These are phyloP conservation scores for Morus bassanus DNA, from an alignment of 2,797 vertebrate species.

Conservation along the genomic window DNA sequence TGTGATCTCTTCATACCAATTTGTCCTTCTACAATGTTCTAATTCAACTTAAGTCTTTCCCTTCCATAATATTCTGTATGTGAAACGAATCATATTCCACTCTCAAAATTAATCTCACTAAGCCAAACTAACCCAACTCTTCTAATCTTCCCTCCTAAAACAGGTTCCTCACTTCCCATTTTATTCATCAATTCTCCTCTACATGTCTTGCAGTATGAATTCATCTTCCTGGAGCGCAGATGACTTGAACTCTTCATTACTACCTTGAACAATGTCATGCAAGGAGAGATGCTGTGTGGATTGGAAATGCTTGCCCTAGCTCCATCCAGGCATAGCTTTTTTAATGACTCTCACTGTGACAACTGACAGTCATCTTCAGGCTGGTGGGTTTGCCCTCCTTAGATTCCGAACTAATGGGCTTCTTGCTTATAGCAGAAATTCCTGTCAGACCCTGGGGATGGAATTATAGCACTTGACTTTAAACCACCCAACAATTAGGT, in stretches of 20 bases:
- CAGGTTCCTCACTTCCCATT: neutral
- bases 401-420: neutral
- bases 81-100: neutral
- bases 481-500: neutral
- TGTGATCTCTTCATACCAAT: neutral
- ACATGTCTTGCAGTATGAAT: neutral
- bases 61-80: neutral
- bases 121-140: neutral
- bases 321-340: neutral
- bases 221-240: neutral
- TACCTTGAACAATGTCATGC: neutral
- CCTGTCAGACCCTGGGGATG: neutral
- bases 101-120: neutral
- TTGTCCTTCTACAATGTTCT: neutral
- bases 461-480: neutral
- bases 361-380: neutral
- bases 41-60: neutral
- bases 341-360: neutral
- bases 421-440: neutral
- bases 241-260: neutral
- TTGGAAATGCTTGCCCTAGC: neutral
- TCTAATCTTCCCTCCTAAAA: neutral
- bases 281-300: neutral
- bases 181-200: neutral
- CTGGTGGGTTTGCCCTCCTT: neutral